Percentiles rank a stretch among this genome's conserved stretches.
phyloP scores from a whole-genome alignment of 2,888 invertebrate species.

The Tubiluchus corallicola region DNA sequence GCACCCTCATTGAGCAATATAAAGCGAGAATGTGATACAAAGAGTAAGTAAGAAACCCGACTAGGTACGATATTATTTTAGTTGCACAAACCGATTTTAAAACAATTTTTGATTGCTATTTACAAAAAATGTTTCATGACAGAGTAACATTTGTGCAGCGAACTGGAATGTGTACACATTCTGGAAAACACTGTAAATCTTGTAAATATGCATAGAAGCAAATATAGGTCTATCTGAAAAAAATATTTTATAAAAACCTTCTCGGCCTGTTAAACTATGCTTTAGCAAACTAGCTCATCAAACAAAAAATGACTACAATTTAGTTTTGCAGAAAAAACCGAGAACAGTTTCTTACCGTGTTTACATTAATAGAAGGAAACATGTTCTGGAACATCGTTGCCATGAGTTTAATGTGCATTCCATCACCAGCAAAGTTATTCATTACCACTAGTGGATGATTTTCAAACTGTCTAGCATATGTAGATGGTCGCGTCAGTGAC shows the following conservation, averaged over 20 bases:
- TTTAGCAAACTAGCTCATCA: no score
- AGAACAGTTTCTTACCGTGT: constrained; percentile 42
- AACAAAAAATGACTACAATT: constrained; percentile 8
- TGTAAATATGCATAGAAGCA: background rate
- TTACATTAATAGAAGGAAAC: constrained; percentile 91
- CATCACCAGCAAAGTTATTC: constrained; percentile 48
- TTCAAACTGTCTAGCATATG: constrained; percentile 45
- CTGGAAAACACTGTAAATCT: constrained; percentile 6
- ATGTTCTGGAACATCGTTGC: constrained; percentile 93
- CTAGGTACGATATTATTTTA: no score
- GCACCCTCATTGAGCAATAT: no score
- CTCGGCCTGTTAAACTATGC: no score
- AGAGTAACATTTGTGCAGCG: no score
- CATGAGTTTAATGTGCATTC: constrained; percentile 72
- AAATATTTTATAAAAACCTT: no score
- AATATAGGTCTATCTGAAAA: background rate
- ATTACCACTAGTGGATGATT: constrained; percentile 69
- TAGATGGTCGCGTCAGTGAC: constrained; percentile 51
- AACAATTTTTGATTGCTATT: no score
- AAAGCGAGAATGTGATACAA: no score
- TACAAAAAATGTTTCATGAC: no score
- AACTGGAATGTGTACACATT: no score
- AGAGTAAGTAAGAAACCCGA: no score
- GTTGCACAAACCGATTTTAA: no score
- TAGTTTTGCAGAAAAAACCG: constrained; percentile 6